phyloP scores from a whole-genome alignment of 2,888 invertebrate genomes.

The Amphipoea lucens region DNA sequence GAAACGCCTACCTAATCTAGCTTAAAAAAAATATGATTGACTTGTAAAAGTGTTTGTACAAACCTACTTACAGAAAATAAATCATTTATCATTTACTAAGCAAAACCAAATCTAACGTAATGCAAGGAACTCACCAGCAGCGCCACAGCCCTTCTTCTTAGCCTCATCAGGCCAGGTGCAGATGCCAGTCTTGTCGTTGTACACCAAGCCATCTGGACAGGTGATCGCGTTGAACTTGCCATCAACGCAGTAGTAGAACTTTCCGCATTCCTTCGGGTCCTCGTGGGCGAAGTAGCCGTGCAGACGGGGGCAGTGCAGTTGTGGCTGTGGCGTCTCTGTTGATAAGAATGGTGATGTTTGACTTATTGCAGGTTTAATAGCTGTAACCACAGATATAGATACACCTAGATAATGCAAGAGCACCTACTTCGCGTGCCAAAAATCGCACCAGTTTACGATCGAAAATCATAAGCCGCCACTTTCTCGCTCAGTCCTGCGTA shows the following conservation, averaged over 20 bases:
- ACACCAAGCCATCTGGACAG: conserved; percentile 96
- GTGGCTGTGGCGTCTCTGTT: conserved; percentile 93
- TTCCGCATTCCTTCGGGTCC: conserved; percentile 94
- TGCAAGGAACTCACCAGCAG: conserved; percentile 90
- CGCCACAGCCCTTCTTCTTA: conserved; percentile 95
- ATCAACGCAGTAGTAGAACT: conserved; percentile 97
- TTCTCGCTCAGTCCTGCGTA: too few relatives aligned
- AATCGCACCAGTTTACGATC: too few relatives aligned
- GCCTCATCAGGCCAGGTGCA: conserved; percentile 98
- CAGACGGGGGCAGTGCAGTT: conserved; percentile 94
- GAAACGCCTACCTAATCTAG: too few relatives aligned
- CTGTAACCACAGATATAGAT: neutral
- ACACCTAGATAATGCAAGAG: too few relatives aligned
- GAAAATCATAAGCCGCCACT: too few relatives aligned
- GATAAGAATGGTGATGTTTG: neutral
- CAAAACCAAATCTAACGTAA: neutral
- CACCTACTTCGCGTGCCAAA: too few relatives aligned
- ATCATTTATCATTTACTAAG: neutral
- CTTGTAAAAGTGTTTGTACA: too few relatives aligned
- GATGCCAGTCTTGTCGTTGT: conserved; percentile 96
- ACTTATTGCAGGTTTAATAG: neutral
- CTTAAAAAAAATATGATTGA: too few relatives aligned
- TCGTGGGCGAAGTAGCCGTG: conserved; percentile 97
- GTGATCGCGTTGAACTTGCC: conserved; percentile 97
- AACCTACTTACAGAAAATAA: too few relatives aligned